A percentile compares a stretch with the other conserved stretches of the same genome.
phyloP scores from a whole-genome alignment of 1,140 invertebrate genomes.

The Dinothrombium tinctorium region DNA sequence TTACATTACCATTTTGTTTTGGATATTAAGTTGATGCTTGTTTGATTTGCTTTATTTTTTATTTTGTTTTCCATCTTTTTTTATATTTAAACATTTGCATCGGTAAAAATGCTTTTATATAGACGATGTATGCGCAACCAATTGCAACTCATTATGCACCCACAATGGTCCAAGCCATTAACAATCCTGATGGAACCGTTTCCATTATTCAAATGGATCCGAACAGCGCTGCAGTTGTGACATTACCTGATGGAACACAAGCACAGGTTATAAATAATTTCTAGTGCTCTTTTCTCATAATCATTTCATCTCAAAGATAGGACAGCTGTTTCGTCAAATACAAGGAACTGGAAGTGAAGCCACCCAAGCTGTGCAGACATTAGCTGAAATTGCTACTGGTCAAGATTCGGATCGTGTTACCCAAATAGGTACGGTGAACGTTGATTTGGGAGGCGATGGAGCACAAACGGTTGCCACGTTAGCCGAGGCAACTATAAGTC shows the following conservation, averaged over 20 bases:
- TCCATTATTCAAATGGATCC: constrained; percentile 90
- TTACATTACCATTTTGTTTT: background rate
- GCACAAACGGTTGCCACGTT: constrained; percentile 18
- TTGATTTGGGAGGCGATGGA: constrained; percentile 50
- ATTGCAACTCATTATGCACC: constrained; percentile 41
- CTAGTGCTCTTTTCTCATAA: background rate
- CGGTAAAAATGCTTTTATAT: background rate
- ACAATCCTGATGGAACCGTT: constrained; percentile 84
- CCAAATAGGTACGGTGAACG: constrained; percentile 21
- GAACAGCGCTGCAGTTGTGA: constrained; percentile 64
- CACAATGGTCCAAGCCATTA: constrained; percentile 81
- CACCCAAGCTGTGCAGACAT: constrained; percentile 40
- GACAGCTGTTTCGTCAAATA: constrained; percentile 11
- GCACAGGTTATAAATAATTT: constrained; percentile 55
- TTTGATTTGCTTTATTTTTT: background rate
- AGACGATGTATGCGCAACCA: constrained; percentile 16
- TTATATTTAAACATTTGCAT: background rate
- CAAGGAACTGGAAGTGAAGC: constrained; percentile 24
- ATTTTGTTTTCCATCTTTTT: background rate
- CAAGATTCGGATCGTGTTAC: constrained; percentile 29
- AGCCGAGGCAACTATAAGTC: constrained; percentile 26
- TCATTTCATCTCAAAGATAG: background rate
- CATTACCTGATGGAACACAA: constrained; percentile 78
- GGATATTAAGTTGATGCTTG: background rate
- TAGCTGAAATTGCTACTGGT: constrained; percentile 36